phyloP scores from a whole-genome alignment of 2,888 invertebrate genomes.

The Limnephilus auricula region DNA sequence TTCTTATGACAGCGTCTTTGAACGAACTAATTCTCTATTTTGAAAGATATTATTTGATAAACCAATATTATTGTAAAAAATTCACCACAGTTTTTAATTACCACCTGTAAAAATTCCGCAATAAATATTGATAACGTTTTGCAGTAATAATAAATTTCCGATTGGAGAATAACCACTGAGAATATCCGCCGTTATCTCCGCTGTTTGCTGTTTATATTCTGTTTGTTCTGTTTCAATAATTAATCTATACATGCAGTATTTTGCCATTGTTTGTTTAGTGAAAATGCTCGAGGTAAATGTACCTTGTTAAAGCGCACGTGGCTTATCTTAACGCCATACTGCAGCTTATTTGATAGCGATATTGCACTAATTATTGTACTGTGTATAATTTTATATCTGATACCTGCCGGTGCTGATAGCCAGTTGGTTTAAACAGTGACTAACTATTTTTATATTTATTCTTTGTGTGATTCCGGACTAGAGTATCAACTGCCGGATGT shows the following conservation, averaged over 20 bases:
- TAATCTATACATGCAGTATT: neutral
- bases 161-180: neutral
- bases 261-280: neutral
- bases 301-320: neutral
- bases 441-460: too few relatives aligned
- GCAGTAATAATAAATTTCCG: neutral
- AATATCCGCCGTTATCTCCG: neutral
- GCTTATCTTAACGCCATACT: neutral
- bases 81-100: neutral
- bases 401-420: too few relatives aligned
- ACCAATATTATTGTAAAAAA: neutral
- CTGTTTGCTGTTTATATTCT: neutral
- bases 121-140: neutral
- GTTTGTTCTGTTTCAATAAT: neutral
- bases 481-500: too few relatives aligned
- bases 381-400: too few relatives aligned
- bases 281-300: neutral
- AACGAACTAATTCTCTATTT: too few relatives aligned
- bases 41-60: too few relatives aligned
- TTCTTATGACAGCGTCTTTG: too few relatives aligned
- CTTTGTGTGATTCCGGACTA: too few relatives aligned
- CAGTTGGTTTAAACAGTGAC: too few relatives aligned
- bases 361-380: neutral
- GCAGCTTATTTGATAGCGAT: neutral
- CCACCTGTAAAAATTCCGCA: neutral